Conservation (phyloP, 1,140 invertebrate genomes). For the Bombus terrestris region DNA sequence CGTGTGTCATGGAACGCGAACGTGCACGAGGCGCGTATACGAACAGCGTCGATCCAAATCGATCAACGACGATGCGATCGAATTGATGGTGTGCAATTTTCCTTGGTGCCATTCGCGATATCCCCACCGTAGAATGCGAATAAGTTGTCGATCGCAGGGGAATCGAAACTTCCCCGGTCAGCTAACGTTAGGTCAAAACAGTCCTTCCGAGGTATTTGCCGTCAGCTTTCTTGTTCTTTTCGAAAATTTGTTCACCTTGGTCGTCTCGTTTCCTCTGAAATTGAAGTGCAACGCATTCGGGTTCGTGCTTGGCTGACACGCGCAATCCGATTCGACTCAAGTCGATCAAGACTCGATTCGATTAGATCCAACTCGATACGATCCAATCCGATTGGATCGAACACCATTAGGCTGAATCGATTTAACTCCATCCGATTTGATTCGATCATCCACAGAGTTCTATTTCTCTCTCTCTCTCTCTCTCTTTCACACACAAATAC, state of each 20-base stretch:
- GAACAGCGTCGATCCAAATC: not conserved
- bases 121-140: slow-evolving; percentile 53
- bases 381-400: not conserved
- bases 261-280: not conserved
- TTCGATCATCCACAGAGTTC: slow-evolving; percentile 6
- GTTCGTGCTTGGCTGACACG: not conserved
- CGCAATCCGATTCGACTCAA: not conserved
- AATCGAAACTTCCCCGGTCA: slow-evolving; percentile 55
- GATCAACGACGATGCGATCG: slow-evolving; percentile 3
- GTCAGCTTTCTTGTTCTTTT: not conserved
- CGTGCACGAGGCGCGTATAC: slow-evolving; percentile 12
- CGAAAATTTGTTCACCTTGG: not conserved
- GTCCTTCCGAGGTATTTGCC: no score
- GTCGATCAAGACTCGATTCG: not conserved
- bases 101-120: slow-evolving; percentile 60
- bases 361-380: not conserved
- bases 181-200: slow-evolving; percentile 8
- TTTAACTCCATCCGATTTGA: not conserved
- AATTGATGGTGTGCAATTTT: slow-evolving; percentile 39
- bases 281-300: not conserved
- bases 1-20: not conserved
- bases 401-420: not conserved
- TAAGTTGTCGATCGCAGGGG: not conserved
- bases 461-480: not conserved
- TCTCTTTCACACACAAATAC: not conserved